A percentile compares a stretch with the other conserved stretches of the same genome.
Conservation (phyloP, 1,140 invertebrate genomes). For the Monochamus saltuarius region DNA sequence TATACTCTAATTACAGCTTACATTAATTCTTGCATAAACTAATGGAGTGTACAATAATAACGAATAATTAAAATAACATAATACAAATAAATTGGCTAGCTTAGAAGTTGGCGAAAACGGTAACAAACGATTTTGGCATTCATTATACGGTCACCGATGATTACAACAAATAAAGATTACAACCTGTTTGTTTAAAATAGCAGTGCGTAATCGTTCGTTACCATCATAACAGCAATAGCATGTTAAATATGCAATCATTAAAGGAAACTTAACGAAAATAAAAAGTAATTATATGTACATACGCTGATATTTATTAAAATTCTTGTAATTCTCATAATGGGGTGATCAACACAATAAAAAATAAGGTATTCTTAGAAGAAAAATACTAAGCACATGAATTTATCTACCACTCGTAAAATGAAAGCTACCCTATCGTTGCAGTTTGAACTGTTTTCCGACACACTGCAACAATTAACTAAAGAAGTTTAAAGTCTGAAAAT, state of each 20-base stretch:
- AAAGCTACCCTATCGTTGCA: too few relatives aligned
- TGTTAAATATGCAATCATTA: background rate
- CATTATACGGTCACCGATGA: background rate
- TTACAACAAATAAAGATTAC: background rate
- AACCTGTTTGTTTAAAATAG: background rate
- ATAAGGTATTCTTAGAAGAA: too few relatives aligned
- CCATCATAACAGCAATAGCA: too few relatives aligned
- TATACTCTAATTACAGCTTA: background rate
- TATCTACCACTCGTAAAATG: too few relatives aligned
- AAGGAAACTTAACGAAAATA: background rate
- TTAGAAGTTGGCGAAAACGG: slow-evolving; percentile 1
- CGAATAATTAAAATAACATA: slow-evolving; percentile 5
- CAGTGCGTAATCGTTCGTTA: slow-evolving; percentile 1
- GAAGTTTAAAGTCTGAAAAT: too few relatives aligned
- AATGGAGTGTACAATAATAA: slow-evolving; percentile 6
- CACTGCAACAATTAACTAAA: too few relatives aligned
- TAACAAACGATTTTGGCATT: background rate
- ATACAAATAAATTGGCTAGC: slow-evolving; percentile 5
- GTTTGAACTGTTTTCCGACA: too few relatives aligned
- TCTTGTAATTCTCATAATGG: too few relatives aligned
- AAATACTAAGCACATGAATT: too few relatives aligned
- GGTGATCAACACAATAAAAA: too few relatives aligned
- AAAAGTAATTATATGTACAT: background rate
- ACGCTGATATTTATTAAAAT: background rate
- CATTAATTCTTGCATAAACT: slow-evolving; percentile 1